Evolutionary conservation across 2,797 vertebrate genomes (phyloP), one percentile per base, ranked within the genome.

Genomic region (Thalassophryne amazonica): DNA sequence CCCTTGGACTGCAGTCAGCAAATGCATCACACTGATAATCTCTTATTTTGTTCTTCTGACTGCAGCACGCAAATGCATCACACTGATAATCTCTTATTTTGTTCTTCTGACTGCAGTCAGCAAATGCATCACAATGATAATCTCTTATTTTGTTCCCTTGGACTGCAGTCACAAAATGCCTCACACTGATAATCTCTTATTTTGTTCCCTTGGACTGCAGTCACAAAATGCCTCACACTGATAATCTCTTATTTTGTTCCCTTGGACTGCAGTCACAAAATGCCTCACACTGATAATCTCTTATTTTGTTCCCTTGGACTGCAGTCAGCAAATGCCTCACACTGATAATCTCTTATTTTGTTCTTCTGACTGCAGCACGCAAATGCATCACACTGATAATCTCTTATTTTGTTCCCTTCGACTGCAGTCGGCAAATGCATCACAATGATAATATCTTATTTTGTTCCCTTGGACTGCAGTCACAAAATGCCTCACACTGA

Each of bases 291-390:
- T 45, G 60, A 82, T 84, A 81, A 94, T 92, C 92, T 92, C 74
- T 67, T 73, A 91, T 93, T 92, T 93, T 88, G 89, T 42, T 15
- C 56, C 42, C 69, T 43, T 30, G 38, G 14, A 78, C 67, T 63
- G 33, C 54, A 54, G 60, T 68, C 23, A 13, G 50, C 67, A 20
- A 67, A 86, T 87, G 81, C 78, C 87, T 89, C 85, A 86, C 66
- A 22, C 67, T 45, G 60, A 82, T 84, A 81, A 94, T 92, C 92
- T 92, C 74, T 67, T 73, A 91, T 93, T 92, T 93, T 88, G 89
- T 42, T 15, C 56, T 42, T 69, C 43, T 30, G 38, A 78, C 67
- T 63, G 33, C 54, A 54, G 60, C 68, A 23, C 13, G 50, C 67
- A 20, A 67, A 86, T 87, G 81, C 78, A 87, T 89, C 85, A 86